Conservation (phyloP, 2,888 invertebrate genomes). For the Chrysina gloriosa region DNA sequence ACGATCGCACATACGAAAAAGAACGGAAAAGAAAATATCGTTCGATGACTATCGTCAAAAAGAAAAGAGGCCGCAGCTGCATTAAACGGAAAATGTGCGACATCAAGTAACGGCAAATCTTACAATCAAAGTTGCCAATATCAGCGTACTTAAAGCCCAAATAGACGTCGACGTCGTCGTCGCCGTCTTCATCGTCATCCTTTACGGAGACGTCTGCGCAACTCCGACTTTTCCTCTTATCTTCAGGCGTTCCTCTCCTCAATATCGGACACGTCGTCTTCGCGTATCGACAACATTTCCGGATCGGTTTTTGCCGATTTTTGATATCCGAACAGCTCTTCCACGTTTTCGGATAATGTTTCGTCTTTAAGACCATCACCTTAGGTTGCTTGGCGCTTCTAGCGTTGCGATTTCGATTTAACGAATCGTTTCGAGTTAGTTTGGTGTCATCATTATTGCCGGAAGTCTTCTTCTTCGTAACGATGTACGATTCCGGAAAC, state of each 20-base stretch:
- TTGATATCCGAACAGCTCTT: constrained; percentile 64
- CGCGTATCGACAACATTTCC: constrained; percentile 63
- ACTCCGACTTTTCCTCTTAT: constrained; percentile 59
- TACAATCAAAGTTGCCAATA: constrained; percentile 49
- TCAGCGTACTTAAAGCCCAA: constrained; percentile 47
- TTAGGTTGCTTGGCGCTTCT: constrained; percentile 50
- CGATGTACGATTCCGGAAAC: constrained; percentile 65
- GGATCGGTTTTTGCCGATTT: constrained; percentile 54
- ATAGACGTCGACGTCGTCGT: constrained; percentile 38
- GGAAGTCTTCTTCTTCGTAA: constrained; percentile 55
- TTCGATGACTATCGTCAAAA: constrained; percentile 30
- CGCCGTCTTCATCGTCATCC: constrained; percentile 55
- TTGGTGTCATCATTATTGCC: not conserved
- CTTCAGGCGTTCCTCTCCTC: constrained; percentile 54
- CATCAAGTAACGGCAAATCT: constrained; percentile 49
- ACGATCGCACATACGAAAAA: not conserved
- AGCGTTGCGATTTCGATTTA: constrained; percentile 33
- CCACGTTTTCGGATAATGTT: constrained; percentile 61
- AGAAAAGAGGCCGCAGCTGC: constrained; percentile 34
- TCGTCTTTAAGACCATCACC: constrained; percentile 56
- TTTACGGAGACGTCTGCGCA: constrained; percentile 56
- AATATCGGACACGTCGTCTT: constrained; percentile 62
- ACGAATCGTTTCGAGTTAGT: constrained; percentile 6
- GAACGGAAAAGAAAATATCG: constrained; percentile 16
- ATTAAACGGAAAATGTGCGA: constrained; percentile 45